A percentile compares a stretch with the other conserved stretches of the same genome.
Conservation (phyloP, 2,797 vertebrate genomes). For the Apodemus agrarius region DNA sequence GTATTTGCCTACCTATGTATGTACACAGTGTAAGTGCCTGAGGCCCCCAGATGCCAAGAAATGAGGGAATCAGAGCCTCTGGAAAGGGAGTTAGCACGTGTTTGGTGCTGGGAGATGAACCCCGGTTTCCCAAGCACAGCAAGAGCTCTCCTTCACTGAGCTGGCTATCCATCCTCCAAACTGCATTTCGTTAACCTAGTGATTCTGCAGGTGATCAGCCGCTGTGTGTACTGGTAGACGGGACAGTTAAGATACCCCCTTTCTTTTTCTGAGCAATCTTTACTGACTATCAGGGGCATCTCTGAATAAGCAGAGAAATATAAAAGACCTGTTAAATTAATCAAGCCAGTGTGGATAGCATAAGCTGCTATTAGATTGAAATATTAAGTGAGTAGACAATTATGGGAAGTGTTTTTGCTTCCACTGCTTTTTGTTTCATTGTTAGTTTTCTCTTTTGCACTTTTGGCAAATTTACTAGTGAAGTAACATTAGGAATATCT, state of each 20-base stretch:
- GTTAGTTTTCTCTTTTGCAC: constrained; percentile 47
- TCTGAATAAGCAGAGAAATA: constrained; percentile 41
- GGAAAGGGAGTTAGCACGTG: too few relatives aligned
- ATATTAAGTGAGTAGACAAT: constrained; percentile 42
- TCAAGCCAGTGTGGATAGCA: background rate
- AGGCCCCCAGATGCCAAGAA: background rate
- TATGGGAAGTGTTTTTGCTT: background rate
- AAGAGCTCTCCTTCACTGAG: background rate
- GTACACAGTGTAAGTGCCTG: background rate
- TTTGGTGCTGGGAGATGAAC: background rate
- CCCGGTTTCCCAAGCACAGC: background rate
- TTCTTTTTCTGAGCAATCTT: constrained; percentile 49
- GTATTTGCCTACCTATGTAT: background rate
- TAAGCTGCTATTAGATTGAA: constrained; percentile 36
- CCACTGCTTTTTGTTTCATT: constrained; percentile 7
- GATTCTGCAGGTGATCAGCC: constrained; percentile 2
- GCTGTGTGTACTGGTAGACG: background rate
- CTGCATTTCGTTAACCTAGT: constrained; percentile 3
- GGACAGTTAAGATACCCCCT: background rate
- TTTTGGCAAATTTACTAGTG: constrained; percentile 35
- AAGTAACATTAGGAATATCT: constrained; percentile 53
- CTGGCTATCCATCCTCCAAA: background rate
- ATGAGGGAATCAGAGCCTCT: background rate
- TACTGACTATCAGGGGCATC: background rate
- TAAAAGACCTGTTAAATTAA: constrained; percentile 40